phyloP scores from a whole-genome alignment of 2,888 invertebrate species.

The Prenolepis imparis region DNA sequence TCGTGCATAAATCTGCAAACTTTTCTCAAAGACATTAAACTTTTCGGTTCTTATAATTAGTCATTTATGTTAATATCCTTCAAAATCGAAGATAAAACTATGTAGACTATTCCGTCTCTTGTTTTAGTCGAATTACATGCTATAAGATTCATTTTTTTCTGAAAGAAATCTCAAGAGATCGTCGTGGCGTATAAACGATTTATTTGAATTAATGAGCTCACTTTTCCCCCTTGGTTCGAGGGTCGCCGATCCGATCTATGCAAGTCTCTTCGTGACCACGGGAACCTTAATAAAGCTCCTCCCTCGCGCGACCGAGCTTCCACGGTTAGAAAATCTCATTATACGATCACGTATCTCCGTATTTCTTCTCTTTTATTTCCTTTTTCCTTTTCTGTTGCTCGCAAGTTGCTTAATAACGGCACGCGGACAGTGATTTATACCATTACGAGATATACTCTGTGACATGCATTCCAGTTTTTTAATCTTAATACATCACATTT shows the following conservation, averaged over 20 bases:
- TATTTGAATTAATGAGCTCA: slow-evolving; percentile 82
- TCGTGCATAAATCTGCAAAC: background rate
- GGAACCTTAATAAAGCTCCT: slow-evolving; percentile 73
- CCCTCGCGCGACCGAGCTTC: slow-evolving; percentile 63
- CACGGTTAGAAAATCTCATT: slow-evolving; percentile 70
- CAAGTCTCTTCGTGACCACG: slow-evolving; percentile 69
- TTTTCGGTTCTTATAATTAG: background rate
- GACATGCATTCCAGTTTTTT: slow-evolving; percentile 29
- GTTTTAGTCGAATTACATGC: slow-evolving; percentile 76
- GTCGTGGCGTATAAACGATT: slow-evolving; percentile 80
- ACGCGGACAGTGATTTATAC: slow-evolving; percentile 34
- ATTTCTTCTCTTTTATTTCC: slow-evolving; percentile 35
- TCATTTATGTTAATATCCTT: background rate
- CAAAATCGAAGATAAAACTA: slow-evolving; percentile 71
- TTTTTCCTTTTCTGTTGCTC: slow-evolving; percentile 12
- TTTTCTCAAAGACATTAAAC: background rate
- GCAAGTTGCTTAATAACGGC: slow-evolving; percentile 48
- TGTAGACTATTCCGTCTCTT: slow-evolving; percentile 73
- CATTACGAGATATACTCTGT: slow-evolving; percentile 34
- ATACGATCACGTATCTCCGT: slow-evolving; percentile 51
- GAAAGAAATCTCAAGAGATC: slow-evolving; percentile 70
- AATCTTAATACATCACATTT: slow-evolving; percentile 24
- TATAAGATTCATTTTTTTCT: slow-evolving; percentile 68
- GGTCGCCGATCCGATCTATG: slow-evolving; percentile 73
- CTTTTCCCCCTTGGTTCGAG: slow-evolving; percentile 66